Evolutionary conservation across 2,113 vertebrate genomes (phyloP).

Genomic region (Rhizomys pruinosus): DNA sequence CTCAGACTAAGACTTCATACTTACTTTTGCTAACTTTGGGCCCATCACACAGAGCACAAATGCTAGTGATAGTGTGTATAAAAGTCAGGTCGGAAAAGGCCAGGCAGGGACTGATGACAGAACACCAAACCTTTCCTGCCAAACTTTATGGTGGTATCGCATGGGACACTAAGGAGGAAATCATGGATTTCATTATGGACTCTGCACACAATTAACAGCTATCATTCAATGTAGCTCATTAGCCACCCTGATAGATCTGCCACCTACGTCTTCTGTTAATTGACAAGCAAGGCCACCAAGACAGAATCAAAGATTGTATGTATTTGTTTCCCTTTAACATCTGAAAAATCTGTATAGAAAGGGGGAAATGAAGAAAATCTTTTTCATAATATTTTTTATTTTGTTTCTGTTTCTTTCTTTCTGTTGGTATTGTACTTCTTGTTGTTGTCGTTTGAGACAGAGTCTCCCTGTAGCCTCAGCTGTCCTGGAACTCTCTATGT

Average conservation of each 20-base stretch:
- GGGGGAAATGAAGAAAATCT: not conserved
- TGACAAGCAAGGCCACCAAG: not conserved
- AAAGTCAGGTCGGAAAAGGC: not conserved
- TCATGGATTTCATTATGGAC: not conserved
- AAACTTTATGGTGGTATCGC: not conserved
- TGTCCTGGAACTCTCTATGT: no score
- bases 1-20: not conserved
- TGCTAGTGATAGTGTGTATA: not conserved
- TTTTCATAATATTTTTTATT: not conserved
- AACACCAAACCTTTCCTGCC: not conserved
- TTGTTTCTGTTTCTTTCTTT: no score
- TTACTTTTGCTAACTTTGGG: not conserved
- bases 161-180: not conserved
- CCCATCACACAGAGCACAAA: not conserved
- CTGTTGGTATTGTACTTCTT: no score
- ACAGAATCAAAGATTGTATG: not conserved
- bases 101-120: not conserved
- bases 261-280: not conserved
- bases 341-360: not conserved
- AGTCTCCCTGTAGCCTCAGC: no score
- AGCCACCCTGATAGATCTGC: not conserved
- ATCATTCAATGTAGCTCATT: not conserved
- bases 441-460: no score
- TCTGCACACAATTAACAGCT: not conserved
- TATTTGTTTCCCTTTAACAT: not conserved